Base-by-base conservation (phyloP, 1,140 invertebrate species). In the Drosophila repletoides region DNA sequence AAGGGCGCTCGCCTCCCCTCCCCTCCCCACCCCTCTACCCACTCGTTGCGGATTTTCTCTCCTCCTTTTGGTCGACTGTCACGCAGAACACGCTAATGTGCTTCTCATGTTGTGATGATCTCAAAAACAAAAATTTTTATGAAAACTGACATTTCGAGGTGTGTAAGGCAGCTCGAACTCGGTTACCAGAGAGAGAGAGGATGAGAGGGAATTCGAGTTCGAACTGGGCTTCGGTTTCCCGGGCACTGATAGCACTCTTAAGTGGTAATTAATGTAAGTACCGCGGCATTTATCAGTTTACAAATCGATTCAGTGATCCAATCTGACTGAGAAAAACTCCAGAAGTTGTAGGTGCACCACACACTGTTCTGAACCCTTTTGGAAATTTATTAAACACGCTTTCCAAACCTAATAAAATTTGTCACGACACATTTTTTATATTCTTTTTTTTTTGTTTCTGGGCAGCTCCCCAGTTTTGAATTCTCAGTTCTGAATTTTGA, bases 191-290 rank as follows among this genome's bases (percentile, higher is more conserved):
- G 43, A 12, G 7, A 28, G 15, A 36, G 14, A 48, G 10, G 21
- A 17, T 24, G 53, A 15, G 58, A 38, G 28, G 56, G 29, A 56
- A 51, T 46, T 61, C 24, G 26, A 45, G 29, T n/a, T 36, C 49
- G 26, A 24, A 24, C 45, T n/a, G 22, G 17, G 34, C 19, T 41
- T 51, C n/a, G n/a, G n/a, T n/a, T n/a, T n/a, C n/a, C 14, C 7
- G 24, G 29, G 22, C 24, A 43, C 33, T 48, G 72, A 81, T 72
- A 55, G 45, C 29, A 43, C 46, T 59, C 59, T 86, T 86, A 86
- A 86, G 75, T 73, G 80, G 81, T 86, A 86, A 86, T 86, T 86
- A 86, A 80, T 86, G 80, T 86, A 86, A 76, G 81, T 86, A 80
- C 68, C 49, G 48, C 15, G 43, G 22, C 41, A 51, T 71, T 87